Evolutionary conservation across 2,888 invertebrate genomes (phyloP), one percentile per base, ranked within the genome.

Genomic region (Hermodice carunculata): DNA sequence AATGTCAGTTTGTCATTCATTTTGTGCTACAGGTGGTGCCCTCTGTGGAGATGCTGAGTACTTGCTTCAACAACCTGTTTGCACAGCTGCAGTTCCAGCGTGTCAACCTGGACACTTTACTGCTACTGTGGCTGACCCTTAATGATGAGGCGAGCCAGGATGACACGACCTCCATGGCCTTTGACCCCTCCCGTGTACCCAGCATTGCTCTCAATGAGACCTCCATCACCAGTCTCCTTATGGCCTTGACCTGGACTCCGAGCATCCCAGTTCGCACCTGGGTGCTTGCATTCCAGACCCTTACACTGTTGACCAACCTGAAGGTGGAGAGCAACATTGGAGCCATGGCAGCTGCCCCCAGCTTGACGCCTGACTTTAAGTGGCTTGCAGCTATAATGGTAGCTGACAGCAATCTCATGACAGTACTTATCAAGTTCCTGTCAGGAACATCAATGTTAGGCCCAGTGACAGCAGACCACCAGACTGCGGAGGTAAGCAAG

Each of bases 61-160:
- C 88, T 69, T 92, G 92, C 70, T 93, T 92, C 75, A 90, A 92
- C 77, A 88, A 89, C 71, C 88, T 93, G 76, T 91, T 92, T 79
- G 88, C 89, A 2, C 81, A 82, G 67, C 75, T 84, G 24, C 90
- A 91, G 74, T 85, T 91, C 53, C 90, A 91, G 56, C 91, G 92
- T 81, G 90, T 91, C 24, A 92, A 92, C 82, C 89, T 95, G 82
- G 95, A 95, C 86, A 91, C 93, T 81, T 91, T 94, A 53, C 88
- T 95, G 40, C 93, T 94, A 73, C 88, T 95, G 73, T 96, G 95
- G 94, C 88, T 96, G 69, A 94, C 94, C 2, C 87, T 95, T 68
- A 94, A 94, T 74, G 86, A 90, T 89, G 92, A 86, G 85, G 69
- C 78, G 28, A 67, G 76, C n/a, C 59, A 66, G 2, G 78, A 79